A percentile compares a stretch with the other conserved stretches of the same genome.
phyloP scores from a whole-genome alignment of 2,797 vertebrate species.

The Liparis tanakae region DNA sequence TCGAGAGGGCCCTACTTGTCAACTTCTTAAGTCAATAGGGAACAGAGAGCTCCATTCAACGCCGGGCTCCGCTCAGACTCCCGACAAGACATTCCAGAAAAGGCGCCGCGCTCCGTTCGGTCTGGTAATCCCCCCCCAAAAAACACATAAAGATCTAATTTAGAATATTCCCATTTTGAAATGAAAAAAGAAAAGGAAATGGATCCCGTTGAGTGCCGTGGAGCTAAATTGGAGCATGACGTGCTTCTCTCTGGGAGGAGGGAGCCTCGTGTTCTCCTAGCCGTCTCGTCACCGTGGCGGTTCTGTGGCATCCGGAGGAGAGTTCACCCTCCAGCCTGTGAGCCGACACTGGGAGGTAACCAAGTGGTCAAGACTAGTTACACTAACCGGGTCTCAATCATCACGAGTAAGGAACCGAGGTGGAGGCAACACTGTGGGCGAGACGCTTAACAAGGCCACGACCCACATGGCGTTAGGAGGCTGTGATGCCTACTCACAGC shows the following conservation, averaged over 20 bases:
- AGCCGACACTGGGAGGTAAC: conserved; percentile 23
- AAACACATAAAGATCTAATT: conserved; percentile 59
- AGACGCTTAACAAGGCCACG: not conserved
- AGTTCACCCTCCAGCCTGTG: conserved; percentile 37
- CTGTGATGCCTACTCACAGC: not conserved
- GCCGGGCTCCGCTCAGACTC: conserved; percentile 62
- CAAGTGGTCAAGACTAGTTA: conserved; percentile 35
- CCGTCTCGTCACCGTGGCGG: conserved; percentile 61
- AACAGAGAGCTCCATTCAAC: conserved; percentile 83
- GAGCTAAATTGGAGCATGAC: conserved; percentile 61
- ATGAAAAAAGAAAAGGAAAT: conserved; percentile 37
- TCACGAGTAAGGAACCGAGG: not conserved
- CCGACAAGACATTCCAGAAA: conserved; percentile 78
- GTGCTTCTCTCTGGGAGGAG: conserved; percentile 43
- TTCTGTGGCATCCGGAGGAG: conserved; percentile 57
- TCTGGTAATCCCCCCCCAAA: conserved; percentile 45
- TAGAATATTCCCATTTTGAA: conserved; percentile 61
- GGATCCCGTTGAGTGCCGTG: conserved; percentile 39
- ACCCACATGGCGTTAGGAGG: not conserved
- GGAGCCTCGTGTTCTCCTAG: conserved; percentile 41
- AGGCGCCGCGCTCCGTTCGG: conserved; percentile 64
- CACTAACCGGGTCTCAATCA: conserved; percentile 2
- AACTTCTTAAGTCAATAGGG: conserved; percentile 79
- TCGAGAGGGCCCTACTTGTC: conserved; percentile 79
- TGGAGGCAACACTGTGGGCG: not conserved